Conservation (phyloP, 2,113 vertebrate genomes). For the Natator depressus region DNA sequence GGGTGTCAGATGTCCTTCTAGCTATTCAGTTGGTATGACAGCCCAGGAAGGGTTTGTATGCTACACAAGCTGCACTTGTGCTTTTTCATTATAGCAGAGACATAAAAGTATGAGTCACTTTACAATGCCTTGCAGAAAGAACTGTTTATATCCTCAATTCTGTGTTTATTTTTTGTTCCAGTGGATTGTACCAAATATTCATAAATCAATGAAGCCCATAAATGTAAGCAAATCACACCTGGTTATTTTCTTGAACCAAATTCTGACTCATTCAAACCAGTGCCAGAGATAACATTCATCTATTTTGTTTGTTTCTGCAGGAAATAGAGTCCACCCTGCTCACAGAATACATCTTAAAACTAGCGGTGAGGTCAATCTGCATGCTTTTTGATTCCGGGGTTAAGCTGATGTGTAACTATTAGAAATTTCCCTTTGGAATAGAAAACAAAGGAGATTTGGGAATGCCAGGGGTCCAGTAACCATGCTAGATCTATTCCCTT, state of each 20-base stretch:
- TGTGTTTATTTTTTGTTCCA: not conserved
- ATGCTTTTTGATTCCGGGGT: not conserved
- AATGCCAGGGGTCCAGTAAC: not conserved
- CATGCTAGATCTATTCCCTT: not conserved
- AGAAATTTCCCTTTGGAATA: not conserved
- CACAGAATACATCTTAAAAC: conserved; percentile 58
- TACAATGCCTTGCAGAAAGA: not conserved
- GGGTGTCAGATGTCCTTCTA: not conserved
- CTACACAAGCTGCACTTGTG: not conserved
- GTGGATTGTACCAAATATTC: conserved; percentile 22
- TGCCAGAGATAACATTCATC: not conserved
- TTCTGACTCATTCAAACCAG: not conserved
- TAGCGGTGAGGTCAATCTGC: conserved; percentile 42
- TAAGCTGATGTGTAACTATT: not conserved
- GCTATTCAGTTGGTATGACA: not conserved
- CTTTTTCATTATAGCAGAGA: not conserved
- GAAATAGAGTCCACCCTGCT: conserved; percentile 54
- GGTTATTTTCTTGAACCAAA: not conserved
- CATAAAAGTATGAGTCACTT: not conserved
- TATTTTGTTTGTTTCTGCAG: conserved; percentile 22
- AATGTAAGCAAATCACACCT: not conserved
- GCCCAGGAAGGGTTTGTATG: not conserved
- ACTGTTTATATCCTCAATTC: not conserved
- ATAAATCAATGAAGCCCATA: conserved; percentile 6
- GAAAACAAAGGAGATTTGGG: not conserved